Base-by-base conservation (phyloP, 2,113 vertebrate species). In the Brevimyrus niger region DNA sequence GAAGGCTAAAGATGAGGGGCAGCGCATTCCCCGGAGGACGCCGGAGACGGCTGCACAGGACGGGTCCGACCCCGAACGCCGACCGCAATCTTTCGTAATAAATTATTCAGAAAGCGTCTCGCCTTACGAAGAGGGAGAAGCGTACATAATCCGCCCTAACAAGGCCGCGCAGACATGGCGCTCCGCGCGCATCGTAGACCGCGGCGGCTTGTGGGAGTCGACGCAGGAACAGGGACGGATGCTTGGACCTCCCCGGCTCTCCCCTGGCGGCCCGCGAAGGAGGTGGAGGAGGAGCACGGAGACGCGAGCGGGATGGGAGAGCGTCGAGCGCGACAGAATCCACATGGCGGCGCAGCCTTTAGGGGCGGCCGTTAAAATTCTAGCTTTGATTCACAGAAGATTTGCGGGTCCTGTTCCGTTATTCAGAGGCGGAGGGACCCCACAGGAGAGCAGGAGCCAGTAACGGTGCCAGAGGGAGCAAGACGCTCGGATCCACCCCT, bases 401-500 rank as follows among this genome's bases (percentile, higher is more conserved):
- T 42, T 42, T 42, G 31, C 19, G 10, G 35, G 73, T 80, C 73
- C 73, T 42, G 15, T 80, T 42, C 7, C n/a, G 17, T 80, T 42
- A 80, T 19, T 80, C 55, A n/a, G 55, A n/a, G 55, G 55, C 53
- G 21, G 53, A 21, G 21, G 27, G 27, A 65, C 2, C 9, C 2
- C 58, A 65, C 23, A 9, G 11, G 58, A 10, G 23, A 27, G 9
- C 58, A 31, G 27, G 3, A 4, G n/a, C n/a, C 10, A 69, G 4
- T 31, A 69, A 69, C 10, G 3, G 1, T 42, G 13, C 44, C 7
- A 4, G 38, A 47, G 42, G 23, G 80, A 47, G 38, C 42, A 3
- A 47, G 44, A 84, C 87, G 90, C 73, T 17, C 19, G 91, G 88
- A 92, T 90, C 92, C 91, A 92, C 89, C 91, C 93, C 92, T 89